These are phyloP conservation scores for Marmota flaviventris DNA, from an alignment of 2,113 vertebrate genomes.

Conservation along the genomic window DNA sequence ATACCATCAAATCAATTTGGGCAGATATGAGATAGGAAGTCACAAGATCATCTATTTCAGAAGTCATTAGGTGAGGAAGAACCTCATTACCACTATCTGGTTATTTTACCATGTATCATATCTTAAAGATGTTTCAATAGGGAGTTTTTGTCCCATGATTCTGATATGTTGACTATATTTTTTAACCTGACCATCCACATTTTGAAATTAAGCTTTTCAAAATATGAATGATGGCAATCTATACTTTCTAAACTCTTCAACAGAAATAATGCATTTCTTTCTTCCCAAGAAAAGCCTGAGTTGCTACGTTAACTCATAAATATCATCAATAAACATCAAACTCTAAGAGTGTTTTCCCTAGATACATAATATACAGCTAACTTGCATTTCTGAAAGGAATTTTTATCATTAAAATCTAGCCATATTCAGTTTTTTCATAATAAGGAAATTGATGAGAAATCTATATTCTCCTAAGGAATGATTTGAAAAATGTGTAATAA, in stretches of 20 bases:
- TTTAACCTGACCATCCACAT: neutral
- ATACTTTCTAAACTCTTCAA: neutral
- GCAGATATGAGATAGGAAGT: neutral
- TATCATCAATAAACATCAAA: neutral
- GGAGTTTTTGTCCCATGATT: neutral
- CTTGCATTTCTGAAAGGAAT: neutral
- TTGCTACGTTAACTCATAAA: neutral
- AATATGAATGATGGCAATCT: neutral
- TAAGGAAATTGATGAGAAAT: constrained; percentile 12
- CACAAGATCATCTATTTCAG: neutral
- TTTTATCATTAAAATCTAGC: constrained; percentile 19
- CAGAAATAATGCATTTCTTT: neutral
- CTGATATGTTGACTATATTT: neutral
- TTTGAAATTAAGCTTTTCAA: constrained; percentile 45
- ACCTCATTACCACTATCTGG: neutral
- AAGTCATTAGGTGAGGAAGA: neutral
- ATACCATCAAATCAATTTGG: neutral
- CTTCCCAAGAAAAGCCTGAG: neutral
- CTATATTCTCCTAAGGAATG: neutral
- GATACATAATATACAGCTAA: neutral
- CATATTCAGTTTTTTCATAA: neutral
- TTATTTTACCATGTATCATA: neutral
- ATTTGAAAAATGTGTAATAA: neutral
- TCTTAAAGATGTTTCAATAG: neutral
- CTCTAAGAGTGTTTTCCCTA: neutral